Base-by-base conservation (phyloP, 37 sponge, comb jelly and placozoan genomes). In the Eunapius fragilis region DNA sequence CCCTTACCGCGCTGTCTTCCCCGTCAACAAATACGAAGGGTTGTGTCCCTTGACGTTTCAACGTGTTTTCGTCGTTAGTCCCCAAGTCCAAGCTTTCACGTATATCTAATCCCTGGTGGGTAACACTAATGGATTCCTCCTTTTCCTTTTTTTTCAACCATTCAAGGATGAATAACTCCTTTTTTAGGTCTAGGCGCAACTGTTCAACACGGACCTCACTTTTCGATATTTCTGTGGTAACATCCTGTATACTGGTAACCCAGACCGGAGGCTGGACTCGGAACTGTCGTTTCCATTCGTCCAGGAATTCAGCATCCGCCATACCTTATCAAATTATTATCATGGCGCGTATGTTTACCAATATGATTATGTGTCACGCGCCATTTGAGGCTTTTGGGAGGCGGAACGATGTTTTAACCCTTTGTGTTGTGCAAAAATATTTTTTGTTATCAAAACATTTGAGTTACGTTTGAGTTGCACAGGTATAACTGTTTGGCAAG, bases 221-320 rank as follows among this genome's bases (percentile, higher is more conserved):
- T 25, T 75, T 48, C 19, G 25, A 31, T 28, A 91, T 41, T 37
- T 82, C 70, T 1, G 38, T 77, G 30, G 72, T 72, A 49, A 86
- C 87, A 86, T 91, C 82, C 77, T 91, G 73, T 35, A 37, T 36
- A 25, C 67, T 48, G 25, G 80, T 67, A 17, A 81, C 77, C 87
- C 91, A 86, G 77, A 86, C 87, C 72, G 91, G 91, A 0, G 90
- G 90, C 33, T 86, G 9, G 69, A 49, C 37, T 71, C 83, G 82
- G 32, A 91, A 91, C 48, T 82, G 75, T 36, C 36, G 70, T 32
- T 88, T 81, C 88, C 88, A 88, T 5, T 75, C 76, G 24, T 82
- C 70, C 68, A 68, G 72, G 67, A 86, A 80, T 25, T 58, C 58
- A 17, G 33, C 69, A 38, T 41, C 24, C 28, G 25, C 50, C 80